Conservation (phyloP, 2,113 vertebrate species). For the Trematocara stigmaticum region DNA sequence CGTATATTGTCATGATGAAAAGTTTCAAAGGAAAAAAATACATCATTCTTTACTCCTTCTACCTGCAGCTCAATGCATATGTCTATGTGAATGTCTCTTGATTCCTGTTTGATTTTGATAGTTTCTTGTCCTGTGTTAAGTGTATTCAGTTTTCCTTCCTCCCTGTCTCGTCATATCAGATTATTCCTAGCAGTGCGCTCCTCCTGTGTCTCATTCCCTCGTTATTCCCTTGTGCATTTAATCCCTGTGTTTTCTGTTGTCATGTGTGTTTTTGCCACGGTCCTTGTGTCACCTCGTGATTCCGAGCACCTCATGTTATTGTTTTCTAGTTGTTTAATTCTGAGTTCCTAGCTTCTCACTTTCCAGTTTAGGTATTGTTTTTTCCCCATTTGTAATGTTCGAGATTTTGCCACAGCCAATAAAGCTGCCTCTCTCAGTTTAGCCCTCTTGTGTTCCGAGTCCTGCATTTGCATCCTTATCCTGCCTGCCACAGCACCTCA, state of each 20-base stretch:
- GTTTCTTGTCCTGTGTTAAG: not conserved
- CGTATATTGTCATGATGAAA: not conserved
- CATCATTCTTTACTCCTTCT: not conserved
- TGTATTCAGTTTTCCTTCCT: not conserved
- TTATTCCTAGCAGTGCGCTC: not conserved
- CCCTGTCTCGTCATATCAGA: not conserved
- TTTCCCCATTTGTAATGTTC: not conserved
- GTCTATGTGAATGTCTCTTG: not conserved
- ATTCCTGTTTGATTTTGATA: not conserved
- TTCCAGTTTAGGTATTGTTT: not conserved
- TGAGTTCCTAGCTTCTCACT: not conserved
- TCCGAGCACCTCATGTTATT: not conserved
- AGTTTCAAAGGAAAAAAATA: not conserved
- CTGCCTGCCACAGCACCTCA: not conserved
- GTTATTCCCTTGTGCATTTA: not conserved
- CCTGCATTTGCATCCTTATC: not conserved
- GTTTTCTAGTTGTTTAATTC: not conserved
- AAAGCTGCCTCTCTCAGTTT: not conserved
- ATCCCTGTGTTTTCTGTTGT: not conserved
- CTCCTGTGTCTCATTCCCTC: not conserved
- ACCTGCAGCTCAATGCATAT: not conserved
- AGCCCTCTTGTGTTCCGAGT: not conserved
- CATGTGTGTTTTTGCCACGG: fast-evolving
- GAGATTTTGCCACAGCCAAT: not conserved
- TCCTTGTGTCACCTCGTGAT: fast-evolving